Conservation (phyloP, 2,888 invertebrate genomes). For the Trachelus troglodyta region DNA sequence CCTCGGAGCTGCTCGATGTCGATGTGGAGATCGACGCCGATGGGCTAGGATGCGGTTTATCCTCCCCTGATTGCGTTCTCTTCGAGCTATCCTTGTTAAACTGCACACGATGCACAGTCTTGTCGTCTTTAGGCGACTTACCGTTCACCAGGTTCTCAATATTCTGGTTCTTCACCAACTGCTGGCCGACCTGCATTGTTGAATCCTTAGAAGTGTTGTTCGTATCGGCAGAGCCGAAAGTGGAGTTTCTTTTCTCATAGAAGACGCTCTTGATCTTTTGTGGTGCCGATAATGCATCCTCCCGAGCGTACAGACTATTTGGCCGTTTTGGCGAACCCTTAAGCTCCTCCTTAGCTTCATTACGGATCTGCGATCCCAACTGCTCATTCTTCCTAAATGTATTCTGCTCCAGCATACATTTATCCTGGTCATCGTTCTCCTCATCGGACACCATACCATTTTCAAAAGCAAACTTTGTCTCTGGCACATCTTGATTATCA, state of each 20-base stretch:
- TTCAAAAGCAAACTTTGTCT: slow-evolving; percentile 27
- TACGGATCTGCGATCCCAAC: slow-evolving; percentile 40
- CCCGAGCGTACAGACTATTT: slow-evolving; percentile 40
- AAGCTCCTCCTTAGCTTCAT: slow-evolving; percentile 48
- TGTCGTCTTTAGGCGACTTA: slow-evolving; percentile 45
- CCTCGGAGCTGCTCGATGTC: slow-evolving; percentile 70
- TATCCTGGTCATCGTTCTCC: slow-evolving; percentile 9
- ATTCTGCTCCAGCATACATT: slow-evolving; percentile 18
- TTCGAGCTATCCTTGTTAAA: slow-evolving; percentile 51
- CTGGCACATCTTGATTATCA: neutral
- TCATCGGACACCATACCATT: slow-evolving; percentile 31
- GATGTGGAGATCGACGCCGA: slow-evolving; percentile 63
- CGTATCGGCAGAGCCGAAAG: slow-evolving; percentile 37
- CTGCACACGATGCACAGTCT: slow-evolving; percentile 56
- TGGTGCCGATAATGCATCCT: slow-evolving; percentile 29
- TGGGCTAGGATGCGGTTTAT: slow-evolving; percentile 50
- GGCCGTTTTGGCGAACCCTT: slow-evolving; percentile 38
- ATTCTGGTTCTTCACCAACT: slow-evolving; percentile 32
- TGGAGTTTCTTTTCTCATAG: slow-evolving; percentile 26
- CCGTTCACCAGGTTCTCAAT: slow-evolving; percentile 48
- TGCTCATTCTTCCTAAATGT: slow-evolving; percentile 1
- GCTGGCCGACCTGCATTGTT: slow-evolving; percentile 10
- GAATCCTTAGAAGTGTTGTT: slow-evolving; percentile 33
- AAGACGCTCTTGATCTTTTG: slow-evolving; percentile 39
- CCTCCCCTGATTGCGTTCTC: slow-evolving; percentile 26